Conservation (phyloP, 2,113 vertebrate species). For the Triplophysa dalaica region DNA sequence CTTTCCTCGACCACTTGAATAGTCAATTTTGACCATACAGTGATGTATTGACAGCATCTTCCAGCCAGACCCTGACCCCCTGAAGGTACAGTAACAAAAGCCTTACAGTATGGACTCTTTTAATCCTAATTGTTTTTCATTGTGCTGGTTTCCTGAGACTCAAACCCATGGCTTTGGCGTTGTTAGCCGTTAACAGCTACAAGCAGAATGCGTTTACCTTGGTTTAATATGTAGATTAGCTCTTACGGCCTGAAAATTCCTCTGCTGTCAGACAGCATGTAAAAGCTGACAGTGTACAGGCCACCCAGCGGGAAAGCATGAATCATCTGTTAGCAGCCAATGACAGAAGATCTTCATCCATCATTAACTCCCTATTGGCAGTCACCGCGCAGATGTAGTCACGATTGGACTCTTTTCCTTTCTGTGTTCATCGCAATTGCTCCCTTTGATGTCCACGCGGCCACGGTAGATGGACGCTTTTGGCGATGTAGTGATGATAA, state of each 20-base stretch:
- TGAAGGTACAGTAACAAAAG: too few species aligned
- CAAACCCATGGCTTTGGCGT: too few species aligned
- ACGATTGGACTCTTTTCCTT: conserved; percentile 15
- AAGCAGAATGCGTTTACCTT: background rate
- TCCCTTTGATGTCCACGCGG: conserved; percentile 17
- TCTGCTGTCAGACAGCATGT: conserved; percentile 18
- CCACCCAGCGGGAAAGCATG: conserved; percentile 21
- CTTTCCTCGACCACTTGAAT: too few species aligned
- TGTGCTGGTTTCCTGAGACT: too few species aligned
- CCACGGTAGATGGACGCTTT: background rate
- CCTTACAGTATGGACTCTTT: too few species aligned
- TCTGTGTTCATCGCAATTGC: background rate
- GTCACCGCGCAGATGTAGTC: conserved; percentile 18
- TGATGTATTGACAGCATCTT: too few species aligned
- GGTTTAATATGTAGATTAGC: background rate
- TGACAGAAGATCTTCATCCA: conserved; percentile 33
- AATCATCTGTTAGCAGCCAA: conserved; percentile 20
- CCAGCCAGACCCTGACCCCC: too few species aligned
- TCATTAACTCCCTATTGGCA: conserved; percentile 29
- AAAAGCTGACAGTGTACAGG: background rate
- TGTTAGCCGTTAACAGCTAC: too few species aligned
- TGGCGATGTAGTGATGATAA: background rate
- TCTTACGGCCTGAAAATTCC: background rate
- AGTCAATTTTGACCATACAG: too few species aligned
- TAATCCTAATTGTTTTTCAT: too few species aligned